Evolutionary conservation across 1,140 invertebrate genomes (phyloP).

Genomic region (Papilio xuthus): DNA sequence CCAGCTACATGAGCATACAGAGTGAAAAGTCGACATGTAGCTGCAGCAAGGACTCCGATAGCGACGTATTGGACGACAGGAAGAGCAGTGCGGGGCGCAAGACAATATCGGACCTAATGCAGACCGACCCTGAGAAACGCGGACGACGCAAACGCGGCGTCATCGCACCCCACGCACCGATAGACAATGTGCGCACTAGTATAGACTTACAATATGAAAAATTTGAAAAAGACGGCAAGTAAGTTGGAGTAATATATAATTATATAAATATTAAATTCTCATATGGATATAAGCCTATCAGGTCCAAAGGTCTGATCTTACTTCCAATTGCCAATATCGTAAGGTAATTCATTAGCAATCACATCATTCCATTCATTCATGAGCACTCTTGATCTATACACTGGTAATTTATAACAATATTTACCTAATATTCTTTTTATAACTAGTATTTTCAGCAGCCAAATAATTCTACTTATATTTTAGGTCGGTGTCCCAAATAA

Average conservation of each 20-base stretch:
- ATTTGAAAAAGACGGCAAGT: slow-evolving; percentile 75
- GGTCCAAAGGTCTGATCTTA: too few species aligned
- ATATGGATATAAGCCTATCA: background rate
- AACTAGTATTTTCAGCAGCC: background rate
- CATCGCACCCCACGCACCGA: slow-evolving; percentile 63
- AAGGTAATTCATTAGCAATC: too few species aligned
- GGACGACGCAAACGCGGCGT: slow-evolving; percentile 63
- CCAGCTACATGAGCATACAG: slow-evolving; percentile 66
- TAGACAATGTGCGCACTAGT: slow-evolving; percentile 55
- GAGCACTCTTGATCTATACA: background rate
- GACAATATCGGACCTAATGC: slow-evolving; percentile 66
- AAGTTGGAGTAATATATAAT: slow-evolving; percentile 41
- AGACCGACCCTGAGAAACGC: slow-evolving; percentile 56
- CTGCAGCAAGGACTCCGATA: slow-evolving; percentile 59
- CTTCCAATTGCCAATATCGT: too few species aligned
- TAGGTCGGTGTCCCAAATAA: slow-evolving; percentile 82
- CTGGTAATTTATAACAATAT: background rate
- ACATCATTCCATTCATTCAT: too few species aligned
- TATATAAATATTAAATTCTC: background rate
- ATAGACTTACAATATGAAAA: slow-evolving; percentile 72
- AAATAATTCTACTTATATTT: slow-evolving; percentile 22
- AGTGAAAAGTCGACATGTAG: slow-evolving; percentile 61
- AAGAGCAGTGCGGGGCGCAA: slow-evolving; percentile 64
- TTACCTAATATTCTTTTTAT: background rate
- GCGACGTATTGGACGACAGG: slow-evolving; percentile 52